Evolutionary conservation across 2,888 invertebrate genomes (phyloP).

Genomic region (Helleia helle): DNA sequence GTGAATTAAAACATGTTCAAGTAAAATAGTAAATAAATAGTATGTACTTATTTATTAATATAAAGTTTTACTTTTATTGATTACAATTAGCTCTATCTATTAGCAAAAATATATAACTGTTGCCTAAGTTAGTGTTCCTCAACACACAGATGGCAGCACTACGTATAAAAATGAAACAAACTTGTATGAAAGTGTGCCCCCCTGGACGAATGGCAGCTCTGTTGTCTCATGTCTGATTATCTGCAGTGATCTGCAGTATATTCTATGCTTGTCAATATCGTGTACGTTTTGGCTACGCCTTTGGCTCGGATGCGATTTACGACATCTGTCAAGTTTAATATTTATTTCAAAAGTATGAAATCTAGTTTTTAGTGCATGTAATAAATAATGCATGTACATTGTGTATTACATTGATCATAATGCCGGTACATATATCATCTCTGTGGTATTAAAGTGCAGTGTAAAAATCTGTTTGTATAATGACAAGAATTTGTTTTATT

Average conservation of each 20-base stretch:
- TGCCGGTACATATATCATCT: constrained; percentile 35
- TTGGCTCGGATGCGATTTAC: constrained; percentile 40
- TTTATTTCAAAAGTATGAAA: constrained; percentile 14
- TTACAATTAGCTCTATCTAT: no score
- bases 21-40: no score
- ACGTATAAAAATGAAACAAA: no score
- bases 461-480: constrained; percentile 42
- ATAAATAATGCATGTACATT: neutral
- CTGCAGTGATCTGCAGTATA: constrained; percentile 43
- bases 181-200: no score
- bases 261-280: constrained; percentile 44
- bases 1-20: no score
- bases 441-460: constrained; percentile 35
- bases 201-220: no score
- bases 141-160: no score
- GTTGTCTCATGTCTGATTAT: no score
- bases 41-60: no score
- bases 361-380: constrained; percentile 28
- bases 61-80: no score
- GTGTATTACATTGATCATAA: constrained; percentile 11
- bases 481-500: constrained; percentile 52
- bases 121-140: no score
- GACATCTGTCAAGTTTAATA: constrained; percentile 53
- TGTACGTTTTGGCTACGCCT: constrained; percentile 41
- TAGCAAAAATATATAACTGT: no score